Evolutionary conservation across 2,888 invertebrate species (phyloP), one percentile per base, ranked within the genome.

Genomic region (Rhodophaea formosa): DNA sequence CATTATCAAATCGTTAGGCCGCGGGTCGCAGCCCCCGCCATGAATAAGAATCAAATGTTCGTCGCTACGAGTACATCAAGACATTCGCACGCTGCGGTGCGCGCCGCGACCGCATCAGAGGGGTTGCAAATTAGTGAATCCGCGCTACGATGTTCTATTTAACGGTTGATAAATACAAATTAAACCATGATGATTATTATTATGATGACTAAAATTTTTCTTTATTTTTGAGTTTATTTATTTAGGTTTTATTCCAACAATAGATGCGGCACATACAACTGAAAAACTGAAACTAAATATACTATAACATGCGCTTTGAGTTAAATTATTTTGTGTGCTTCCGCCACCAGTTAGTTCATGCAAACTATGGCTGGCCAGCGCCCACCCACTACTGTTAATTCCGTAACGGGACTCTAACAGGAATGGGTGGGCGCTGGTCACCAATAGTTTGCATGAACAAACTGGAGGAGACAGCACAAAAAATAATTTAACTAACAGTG

Each of bases 1-100:
- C 86, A 90, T 91, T 91, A 91, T 89, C 90, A 91, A 91, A 88
- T 89, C 88, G 89, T 90, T 87, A 84, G 84, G 82, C 75, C 78
- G 86, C 80, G 84, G 83, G 76, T 79, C 80, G 79, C 74, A 73
- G 79, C 84, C 85, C 78, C 69, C 71, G 73, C 82, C 71, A 88
- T 88, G 87, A 89, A 89, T 89, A 88, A 88, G 87, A 89, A 88
- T 89, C 88, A 89, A 89, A 86, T 77, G 72, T 68, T 75, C 74
- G 79, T 79, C 79, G 80, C 74, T 86, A 15, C 81, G 77, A n/a
- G 77, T 29, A 77, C 75, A 77, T 65, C 75, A 66, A 74, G 61
- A 54, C 65, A 32, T 63, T 61, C 70, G 63, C 63, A 59, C 64
- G 68, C 42, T 35, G 17, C 43, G 53, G 23, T 17, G 17, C 8